phyloP scores from a whole-genome alignment of 2,888 invertebrate genomes.

The Plusia festucae region DNA sequence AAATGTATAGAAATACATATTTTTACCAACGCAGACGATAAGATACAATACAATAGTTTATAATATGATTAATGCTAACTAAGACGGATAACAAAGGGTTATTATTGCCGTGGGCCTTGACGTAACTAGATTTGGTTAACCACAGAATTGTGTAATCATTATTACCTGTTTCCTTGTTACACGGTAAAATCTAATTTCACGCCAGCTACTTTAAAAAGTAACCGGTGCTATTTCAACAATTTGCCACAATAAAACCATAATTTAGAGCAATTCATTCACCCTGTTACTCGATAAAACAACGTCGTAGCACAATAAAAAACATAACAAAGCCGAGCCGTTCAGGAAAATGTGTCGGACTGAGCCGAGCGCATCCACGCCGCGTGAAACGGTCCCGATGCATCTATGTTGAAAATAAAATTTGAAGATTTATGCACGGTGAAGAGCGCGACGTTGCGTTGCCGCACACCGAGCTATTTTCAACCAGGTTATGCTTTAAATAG shows the following conservation, averaged over 20 bases:
- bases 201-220: constrained; percentile 58
- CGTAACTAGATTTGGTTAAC: constrained; percentile 60
- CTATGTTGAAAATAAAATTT: constrained; percentile 85
- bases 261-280: constrained; percentile 18
- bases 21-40: neutral
- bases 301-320: constrained; percentile 20
- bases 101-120: constrained; percentile 32
- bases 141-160: constrained; percentile 64
- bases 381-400: constrained; percentile 78
- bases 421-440: constrained; percentile 86
- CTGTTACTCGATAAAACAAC: constrained; percentile 12
- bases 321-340: constrained; percentile 29
- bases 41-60: neutral
- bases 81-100: constrained; percentile 26
- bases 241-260: constrained; percentile 44
- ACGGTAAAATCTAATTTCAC: constrained; percentile 65
- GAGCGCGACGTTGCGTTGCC: constrained; percentile 87
- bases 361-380: constrained; percentile 54
- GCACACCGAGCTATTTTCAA: constrained; percentile 87
- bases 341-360: constrained; percentile 35
- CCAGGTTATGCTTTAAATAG: constrained; percentile 89
- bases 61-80: constrained; percentile 15
- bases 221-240: constrained; percentile 46
- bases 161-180: constrained; percentile 63
- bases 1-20: no score